Conservation (phyloP, 2,113 vertebrate species). For the Oryzias javanicus region DNA sequence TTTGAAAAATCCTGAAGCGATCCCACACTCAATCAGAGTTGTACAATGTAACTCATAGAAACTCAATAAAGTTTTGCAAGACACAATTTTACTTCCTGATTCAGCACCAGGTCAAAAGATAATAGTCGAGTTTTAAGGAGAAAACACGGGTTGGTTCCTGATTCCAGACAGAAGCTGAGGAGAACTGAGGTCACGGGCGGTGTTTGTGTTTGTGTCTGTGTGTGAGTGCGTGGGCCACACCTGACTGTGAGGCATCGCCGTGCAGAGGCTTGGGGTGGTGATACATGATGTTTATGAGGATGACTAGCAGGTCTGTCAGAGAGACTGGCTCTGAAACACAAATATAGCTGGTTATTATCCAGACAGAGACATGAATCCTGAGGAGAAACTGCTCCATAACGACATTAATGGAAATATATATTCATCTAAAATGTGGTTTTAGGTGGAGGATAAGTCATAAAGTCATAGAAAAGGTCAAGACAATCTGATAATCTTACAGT, state of each 20-base stretch:
- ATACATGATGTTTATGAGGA: constrained; percentile 85
- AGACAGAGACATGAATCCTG: not conserved
- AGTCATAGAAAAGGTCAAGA: no score
- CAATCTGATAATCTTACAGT: no score
- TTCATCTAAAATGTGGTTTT: no score
- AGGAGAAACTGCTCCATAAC: not conserved
- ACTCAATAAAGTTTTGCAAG: constrained; percentile 18
- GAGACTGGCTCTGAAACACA: constrained; percentile 76
- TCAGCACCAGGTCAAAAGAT: constrained; percentile 52
- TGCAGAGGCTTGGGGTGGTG: constrained; percentile 76
- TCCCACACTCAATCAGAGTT: no score
- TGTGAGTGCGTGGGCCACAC: constrained; percentile 65
- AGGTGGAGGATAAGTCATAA: no score
- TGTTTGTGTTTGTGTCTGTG: not conserved
- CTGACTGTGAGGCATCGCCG: constrained; percentile 67
- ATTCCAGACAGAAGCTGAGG: not conserved
- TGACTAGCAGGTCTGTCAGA: constrained; percentile 83
- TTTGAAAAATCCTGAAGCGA: no score
- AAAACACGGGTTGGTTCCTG: constrained; percentile 14
- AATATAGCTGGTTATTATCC: not conserved
- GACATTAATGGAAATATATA: no score
- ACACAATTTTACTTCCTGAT: constrained; percentile 4
- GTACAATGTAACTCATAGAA: no score
- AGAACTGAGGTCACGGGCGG: not conserved
- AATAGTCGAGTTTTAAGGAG: constrained; percentile 31